phyloP scores from a whole-genome alignment of 2,113 vertebrate species.

The Sphaerodactylus townsendi region DNA sequence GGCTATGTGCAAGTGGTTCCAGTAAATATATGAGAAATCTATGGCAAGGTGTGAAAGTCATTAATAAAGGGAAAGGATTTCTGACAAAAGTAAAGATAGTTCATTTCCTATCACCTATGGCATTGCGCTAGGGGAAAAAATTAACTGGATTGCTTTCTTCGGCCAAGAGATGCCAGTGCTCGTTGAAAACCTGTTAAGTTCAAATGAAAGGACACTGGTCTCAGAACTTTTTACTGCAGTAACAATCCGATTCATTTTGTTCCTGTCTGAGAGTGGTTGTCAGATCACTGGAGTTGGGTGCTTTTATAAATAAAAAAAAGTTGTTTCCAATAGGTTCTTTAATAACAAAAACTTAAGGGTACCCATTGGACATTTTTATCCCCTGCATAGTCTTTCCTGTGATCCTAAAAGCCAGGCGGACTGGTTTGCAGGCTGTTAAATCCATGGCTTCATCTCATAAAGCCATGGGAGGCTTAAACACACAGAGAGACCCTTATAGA shows the following conservation, averaged over 20 bases:
- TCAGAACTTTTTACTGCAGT: accelerated
- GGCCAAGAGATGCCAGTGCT: accelerated
- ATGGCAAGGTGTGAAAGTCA: neutral
- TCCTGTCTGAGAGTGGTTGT: accelerated
- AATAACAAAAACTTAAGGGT: neutral
- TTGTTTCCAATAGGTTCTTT: constrained; percentile 5
- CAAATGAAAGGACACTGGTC: neutral
- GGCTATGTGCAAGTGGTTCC: neutral
- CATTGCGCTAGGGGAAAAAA: neutral
- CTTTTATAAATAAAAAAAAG: neutral
- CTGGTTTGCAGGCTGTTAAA: constrained; percentile 16
- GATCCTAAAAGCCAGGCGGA: accelerated
- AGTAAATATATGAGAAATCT: neutral
- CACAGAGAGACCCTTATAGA: constrained; percentile 14
- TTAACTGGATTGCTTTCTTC: neutral
- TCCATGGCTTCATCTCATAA: neutral
- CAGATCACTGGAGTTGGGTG: neutral
- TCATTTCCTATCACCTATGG: neutral
- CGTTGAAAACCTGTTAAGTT: accelerated
- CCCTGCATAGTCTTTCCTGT: neutral
- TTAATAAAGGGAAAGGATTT: neutral
- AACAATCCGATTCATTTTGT: neutral
- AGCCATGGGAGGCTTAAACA: neutral
- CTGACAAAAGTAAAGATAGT: neutral
- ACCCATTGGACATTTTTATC: neutral